Base-by-base conservation (phyloP, 2,797 vertebrate species). In the Heterohyrax brucei region DNA sequence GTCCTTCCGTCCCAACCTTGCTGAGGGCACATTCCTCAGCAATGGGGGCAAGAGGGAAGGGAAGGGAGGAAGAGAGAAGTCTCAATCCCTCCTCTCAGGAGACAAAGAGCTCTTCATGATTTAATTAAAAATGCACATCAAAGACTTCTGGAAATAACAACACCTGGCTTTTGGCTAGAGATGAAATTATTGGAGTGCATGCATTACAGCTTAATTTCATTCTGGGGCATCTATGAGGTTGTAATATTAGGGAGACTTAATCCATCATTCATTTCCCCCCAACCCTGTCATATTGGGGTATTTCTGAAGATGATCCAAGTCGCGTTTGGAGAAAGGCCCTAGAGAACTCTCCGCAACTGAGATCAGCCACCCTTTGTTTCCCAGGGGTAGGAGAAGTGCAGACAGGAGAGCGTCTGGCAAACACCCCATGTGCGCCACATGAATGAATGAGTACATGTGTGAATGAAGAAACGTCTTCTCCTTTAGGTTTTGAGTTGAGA, bases 121-220 rank as follows among this genome's bases (percentile, higher is more conserved):
- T 97, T 98, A 97, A 98, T 97, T 97, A 97, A 97, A 53, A 97
- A 92, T 88, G 80, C 56, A 83, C 82, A 95, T 96, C 96, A 97
- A 97, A 96, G 89, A 66, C 62, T 56, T 92, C 85, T 62, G 72
- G 81, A 95, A 79, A 50, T 1, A 90, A 39, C 39, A 39, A 39
- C 39, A 39, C 39, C 39, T 39, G 39, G 39, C 39, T 39, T 39
- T 39, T 39, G 39, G 39, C 39, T 39, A 39, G 39, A 39, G 39
- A 39, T 96, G 90, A 97, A 95, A 96, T 87, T 81, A 93, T 82
- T 96, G 66, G 76, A 95, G 82, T 59, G 86, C 91, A 61, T 88
- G 82, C 44, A 94, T 91, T 89, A 90, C 77, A 93, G 81, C 95
- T 96, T 94, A 76, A 87, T 96, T 87, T 95, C 94, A 89, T 94